phyloP scores from a whole-genome alignment of 2,797 vertebrate species.

The Mionectes olivaceus region DNA sequence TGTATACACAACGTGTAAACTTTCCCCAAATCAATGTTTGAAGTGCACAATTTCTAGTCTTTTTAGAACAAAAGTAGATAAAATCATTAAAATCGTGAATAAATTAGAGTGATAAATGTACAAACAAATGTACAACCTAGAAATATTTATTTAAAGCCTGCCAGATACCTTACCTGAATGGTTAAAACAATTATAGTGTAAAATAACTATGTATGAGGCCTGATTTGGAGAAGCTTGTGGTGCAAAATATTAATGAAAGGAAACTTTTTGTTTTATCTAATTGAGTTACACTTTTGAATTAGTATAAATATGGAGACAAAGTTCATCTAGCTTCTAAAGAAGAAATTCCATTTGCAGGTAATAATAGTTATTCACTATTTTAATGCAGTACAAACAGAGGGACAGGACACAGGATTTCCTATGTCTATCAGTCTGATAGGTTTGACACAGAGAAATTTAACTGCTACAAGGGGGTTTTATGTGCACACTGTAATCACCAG shows the following conservation, averaged over 20 bases:
- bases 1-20: fast-evolving
- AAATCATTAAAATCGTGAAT: neutral
- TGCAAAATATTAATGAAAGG: neutral
- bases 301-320: neutral
- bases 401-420: neutral
- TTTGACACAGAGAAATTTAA: neutral
- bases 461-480: neutral
- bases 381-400: neutral
- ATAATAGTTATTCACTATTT: neutral
- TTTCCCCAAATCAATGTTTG: neutral
- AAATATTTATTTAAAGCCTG: neutral
- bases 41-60: neutral
- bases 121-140: too few species aligned
- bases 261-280: neutral
- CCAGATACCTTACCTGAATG: neutral
- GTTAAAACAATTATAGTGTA: neutral
- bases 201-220: neutral
- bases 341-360: neutral
- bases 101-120: neutral
- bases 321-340: neutral
- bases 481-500: neutral
- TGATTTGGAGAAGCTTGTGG: neutral
- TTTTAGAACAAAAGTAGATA: neutral
- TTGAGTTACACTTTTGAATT: neutral
- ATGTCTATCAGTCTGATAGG: neutral